A percentile compares a stretch with the other conserved stretches of the same genome.
Evolutionary conservation across 2,888 invertebrate genomes (phyloP).

Genomic region (Idaea aversata): DNA sequence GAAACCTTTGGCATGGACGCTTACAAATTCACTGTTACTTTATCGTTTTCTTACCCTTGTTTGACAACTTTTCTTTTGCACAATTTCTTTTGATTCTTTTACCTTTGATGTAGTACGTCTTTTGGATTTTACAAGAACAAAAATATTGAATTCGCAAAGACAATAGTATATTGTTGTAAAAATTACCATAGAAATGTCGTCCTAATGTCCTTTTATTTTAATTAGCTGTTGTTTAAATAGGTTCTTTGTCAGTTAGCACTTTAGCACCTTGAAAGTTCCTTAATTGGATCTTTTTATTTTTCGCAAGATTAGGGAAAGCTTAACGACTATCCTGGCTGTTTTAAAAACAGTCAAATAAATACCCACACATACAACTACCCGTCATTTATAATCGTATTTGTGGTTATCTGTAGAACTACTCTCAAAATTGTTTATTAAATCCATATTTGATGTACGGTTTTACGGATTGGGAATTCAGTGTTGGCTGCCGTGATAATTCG

Average conservation of each 20-base stretch:
- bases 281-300: background rate
- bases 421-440: constrained; percentile 35
- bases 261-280: background rate
- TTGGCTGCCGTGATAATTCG: constrained; percentile 57
- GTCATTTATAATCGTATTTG: constrained; percentile 9
- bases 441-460: constrained; percentile 49
- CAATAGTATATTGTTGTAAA: constrained; percentile 11
- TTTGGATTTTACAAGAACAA: background rate
- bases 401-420: constrained; percentile 22
- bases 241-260: constrained; percentile 8
- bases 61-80: constrained; percentile 54
- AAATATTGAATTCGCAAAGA: background rate
- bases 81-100: constrained; percentile 49
- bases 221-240: constrained; percentile 27
- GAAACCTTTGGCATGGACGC: constrained; percentile 54
- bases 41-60: constrained; percentile 69
- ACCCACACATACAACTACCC: background rate
- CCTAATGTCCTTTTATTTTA: constrained; percentile 26
- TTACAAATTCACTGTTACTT: constrained; percentile 62
- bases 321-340: background rate
- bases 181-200: constrained; percentile 30
- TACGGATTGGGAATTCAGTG: constrained; percentile 47
- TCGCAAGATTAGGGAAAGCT: background rate
- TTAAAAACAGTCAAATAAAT: background rate
- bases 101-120: constrained; percentile 52